A percentile compares a stretch with the other conserved stretches of the same genome.
phyloP scores from a whole-genome alignment of 2,797 vertebrate genomes.

The Leptodactylus fallax region DNA sequence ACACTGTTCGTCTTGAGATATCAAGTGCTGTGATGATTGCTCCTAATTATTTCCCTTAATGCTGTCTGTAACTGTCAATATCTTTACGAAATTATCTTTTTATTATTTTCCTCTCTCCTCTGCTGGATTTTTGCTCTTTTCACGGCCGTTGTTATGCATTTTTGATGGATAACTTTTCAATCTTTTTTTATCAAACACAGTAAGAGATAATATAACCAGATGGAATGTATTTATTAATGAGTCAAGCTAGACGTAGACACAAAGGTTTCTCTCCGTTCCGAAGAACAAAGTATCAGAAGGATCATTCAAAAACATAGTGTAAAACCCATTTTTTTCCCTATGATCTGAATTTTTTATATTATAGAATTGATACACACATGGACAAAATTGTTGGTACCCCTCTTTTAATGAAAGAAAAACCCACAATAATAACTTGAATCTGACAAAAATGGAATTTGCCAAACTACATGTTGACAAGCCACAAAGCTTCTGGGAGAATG shows the following conservation, averaged over 20 bases:
- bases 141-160: neutral
- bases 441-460: too few relatives aligned
- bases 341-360: neutral
- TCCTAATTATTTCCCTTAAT: conserved; percentile 50
- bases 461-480: too few relatives aligned
- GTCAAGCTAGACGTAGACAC: neutral
- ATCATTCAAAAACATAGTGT: neutral
- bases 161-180: conserved; percentile 3
- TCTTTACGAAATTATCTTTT: conserved; percentile 38
- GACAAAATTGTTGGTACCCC: too few relatives aligned
- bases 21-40: conserved; percentile 56
- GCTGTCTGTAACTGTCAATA: conserved; percentile 30
- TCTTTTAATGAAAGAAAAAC: too few relatives aligned
- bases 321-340: too few relatives aligned
- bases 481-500: too few relatives aligned
- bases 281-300: neutral
- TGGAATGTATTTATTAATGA: conserved; percentile 12
- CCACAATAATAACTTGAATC: too few relatives aligned
- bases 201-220: neutral
- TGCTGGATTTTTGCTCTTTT: conserved; percentile 8
- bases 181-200: conserved; percentile 19
- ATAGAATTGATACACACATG: neutral
- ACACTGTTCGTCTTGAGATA: conserved; percentile 48
- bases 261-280: neutral
- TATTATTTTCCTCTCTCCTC: neutral